phyloP scores from a whole-genome alignment of 2,888 invertebrate species.

The Orthosia gracilis region DNA sequence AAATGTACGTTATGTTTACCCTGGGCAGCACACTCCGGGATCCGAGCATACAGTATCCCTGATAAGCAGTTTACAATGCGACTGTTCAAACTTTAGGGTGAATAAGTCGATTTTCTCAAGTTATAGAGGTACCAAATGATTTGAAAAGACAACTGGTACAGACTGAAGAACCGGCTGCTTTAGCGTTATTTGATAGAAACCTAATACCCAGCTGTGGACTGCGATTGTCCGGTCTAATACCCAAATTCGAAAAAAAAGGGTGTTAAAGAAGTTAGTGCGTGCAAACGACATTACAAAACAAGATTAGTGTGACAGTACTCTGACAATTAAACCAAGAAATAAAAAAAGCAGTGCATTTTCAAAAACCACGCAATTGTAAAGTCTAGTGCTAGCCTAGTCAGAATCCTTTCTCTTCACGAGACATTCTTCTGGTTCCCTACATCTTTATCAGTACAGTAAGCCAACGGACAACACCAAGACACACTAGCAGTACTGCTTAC shows the following conservation, averaged over 20 bases:
- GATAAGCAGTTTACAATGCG: no score
- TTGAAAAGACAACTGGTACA: no score
- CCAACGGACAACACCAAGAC: conserved; percentile 47
- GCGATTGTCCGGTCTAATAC: neutral
- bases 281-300: conserved; percentile 22
- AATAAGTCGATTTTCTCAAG: no score
- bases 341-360: neutral
- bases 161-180: no score
- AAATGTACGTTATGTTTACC: no score
- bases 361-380: neutral
- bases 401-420: neutral
- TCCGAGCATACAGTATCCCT: no score
- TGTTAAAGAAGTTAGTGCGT: conserved; percentile 22
- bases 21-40: no score
- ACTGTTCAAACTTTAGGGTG: no score
- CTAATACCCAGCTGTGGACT: neutral
- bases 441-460: conserved; percentile 26
- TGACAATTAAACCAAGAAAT: neutral
- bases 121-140: no score
- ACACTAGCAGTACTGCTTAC: conserved; percentile 75
- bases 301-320: conserved; percentile 1
- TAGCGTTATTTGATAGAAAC: neutral
- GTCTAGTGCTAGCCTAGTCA: neutral
- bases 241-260: neutral
- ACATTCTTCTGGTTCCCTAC: neutral